Conservation (phyloP, 2,888 invertebrate species). For the Perizoma flavofasciatum region DNA sequence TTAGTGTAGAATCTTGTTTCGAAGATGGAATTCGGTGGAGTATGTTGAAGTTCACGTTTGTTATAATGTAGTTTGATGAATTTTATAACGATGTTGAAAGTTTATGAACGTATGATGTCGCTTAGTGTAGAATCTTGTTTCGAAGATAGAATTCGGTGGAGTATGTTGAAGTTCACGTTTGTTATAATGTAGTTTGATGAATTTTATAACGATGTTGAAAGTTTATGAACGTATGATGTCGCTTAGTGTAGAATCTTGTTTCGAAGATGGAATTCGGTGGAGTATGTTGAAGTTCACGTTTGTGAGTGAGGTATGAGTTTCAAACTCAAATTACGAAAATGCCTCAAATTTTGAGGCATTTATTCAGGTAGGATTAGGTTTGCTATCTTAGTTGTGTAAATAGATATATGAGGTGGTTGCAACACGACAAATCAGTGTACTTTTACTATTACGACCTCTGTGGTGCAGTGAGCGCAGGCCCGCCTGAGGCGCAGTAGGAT, state of each 20-base stretch:
- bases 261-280: constrained; percentile 2
- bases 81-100: constrained; percentile 51
- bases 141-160: constrained; percentile 2
- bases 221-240: constrained; percentile 28
- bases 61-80: constrained; percentile 51
- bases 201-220: constrained; percentile 53
- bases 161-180: constrained; percentile 8
- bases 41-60: constrained; percentile 7
- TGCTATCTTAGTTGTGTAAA: too few species aligned
- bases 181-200: constrained; percentile 50
- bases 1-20: constrained; percentile 17
- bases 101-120: constrained; percentile 28
- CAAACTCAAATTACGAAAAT: constrained; percentile 4
- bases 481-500: too few species aligned
- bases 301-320: constrained; percentile 14
- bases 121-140: constrained; percentile 18
- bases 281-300: constrained; percentile 6
- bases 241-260: constrained; percentile 18
- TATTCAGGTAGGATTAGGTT: too few species aligned
- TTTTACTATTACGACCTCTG: too few species aligned
- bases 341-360: background rate
- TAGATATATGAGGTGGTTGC: too few species aligned
- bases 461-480: too few species aligned
- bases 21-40: constrained; percentile 4
- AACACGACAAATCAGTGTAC: too few species aligned